Percentiles rank a stretch among this genome's conserved stretches.
Conservation (phyloP, 2,888 invertebrate species). For the Pammene aurita region DNA sequence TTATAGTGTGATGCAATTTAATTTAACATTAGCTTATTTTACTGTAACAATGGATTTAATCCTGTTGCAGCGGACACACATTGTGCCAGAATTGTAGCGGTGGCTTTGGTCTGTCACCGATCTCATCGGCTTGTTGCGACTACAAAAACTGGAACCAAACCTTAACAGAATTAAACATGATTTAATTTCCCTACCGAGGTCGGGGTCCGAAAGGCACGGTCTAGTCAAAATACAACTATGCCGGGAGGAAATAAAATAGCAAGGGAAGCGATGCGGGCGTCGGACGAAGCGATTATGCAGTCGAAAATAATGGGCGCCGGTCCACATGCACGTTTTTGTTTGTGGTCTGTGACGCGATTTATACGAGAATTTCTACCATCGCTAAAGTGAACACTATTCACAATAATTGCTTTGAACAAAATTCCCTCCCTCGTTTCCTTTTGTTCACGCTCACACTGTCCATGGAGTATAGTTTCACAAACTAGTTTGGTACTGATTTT, state of each 20-base stretch:
- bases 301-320: conserved; percentile 82
- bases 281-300: conserved; percentile 84
- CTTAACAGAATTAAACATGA: conserved; percentile 82
- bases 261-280: conserved; percentile 82
- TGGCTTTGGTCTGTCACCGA: conserved; percentile 80
- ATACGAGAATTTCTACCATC: conserved; percentile 81
- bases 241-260: conserved; percentile 82
- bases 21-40: conserved; percentile 72
- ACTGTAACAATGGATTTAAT: conserved; percentile 80
- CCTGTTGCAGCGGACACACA: conserved; percentile 81
- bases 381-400: conserved; percentile 81
- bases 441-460: conserved; percentile 58
- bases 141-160: conserved; percentile 78
- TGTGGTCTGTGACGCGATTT: conserved; percentile 84
- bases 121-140: conserved; percentile 67
- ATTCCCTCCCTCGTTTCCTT: conserved; percentile 69
- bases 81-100: conserved; percentile 79
- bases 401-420: conserved; percentile 81
- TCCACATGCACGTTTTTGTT: conserved; percentile 84
- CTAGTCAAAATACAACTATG: conserved; percentile 79
- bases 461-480: conserved; percentile 19
- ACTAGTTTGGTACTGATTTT: conserved; percentile 1
- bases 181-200: conserved; percentile 76
- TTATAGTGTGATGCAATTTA: conserved; percentile 50
- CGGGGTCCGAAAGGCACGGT: conserved; percentile 72